These are phyloP conservation scores for Danaus melanippus DNA, from an alignment of 1,140 invertebrate genomes.

Conservation along the genomic window DNA sequence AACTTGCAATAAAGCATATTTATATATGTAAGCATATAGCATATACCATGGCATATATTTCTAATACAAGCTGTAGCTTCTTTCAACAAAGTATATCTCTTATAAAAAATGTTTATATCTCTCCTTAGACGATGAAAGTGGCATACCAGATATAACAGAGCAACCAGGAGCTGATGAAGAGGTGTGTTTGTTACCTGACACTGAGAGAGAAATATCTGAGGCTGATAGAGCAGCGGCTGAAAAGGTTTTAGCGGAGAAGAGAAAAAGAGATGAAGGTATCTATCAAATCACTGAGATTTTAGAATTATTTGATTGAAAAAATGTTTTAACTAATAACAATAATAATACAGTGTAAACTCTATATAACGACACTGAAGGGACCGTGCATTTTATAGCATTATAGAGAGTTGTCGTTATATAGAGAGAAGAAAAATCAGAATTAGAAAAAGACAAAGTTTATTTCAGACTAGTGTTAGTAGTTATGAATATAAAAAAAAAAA, in stretches of 20 bases:
- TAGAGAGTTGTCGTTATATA: no score
- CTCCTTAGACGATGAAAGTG: constrained; percentile 29
- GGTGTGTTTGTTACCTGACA: constrained; percentile 73
- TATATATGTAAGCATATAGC: no score
- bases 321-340: background rate
- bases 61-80: no score
- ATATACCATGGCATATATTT: no score
- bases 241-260: constrained; percentile 70
- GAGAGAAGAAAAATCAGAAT: no score
- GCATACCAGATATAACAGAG: constrained; percentile 34
- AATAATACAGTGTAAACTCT: no score
- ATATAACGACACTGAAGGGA: no score
- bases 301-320: constrained; percentile 4
- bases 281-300: constrained; percentile 9
- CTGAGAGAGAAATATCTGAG: constrained; percentile 75
- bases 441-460: no score
- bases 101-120: constrained; percentile 3
- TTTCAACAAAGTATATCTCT: background rate
- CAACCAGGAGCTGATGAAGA: constrained; percentile 73
- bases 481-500: no score
- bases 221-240: constrained; percentile 75
- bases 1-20: no score
- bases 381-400: no score
- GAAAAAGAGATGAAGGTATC: constrained; percentile 46
- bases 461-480: no score